A percentile compares a stretch with the other conserved stretches of the same genome.
Evolutionary conservation across 2,888 invertebrate species (phyloP).

Genomic region (Heteromurus nitidus): DNA sequence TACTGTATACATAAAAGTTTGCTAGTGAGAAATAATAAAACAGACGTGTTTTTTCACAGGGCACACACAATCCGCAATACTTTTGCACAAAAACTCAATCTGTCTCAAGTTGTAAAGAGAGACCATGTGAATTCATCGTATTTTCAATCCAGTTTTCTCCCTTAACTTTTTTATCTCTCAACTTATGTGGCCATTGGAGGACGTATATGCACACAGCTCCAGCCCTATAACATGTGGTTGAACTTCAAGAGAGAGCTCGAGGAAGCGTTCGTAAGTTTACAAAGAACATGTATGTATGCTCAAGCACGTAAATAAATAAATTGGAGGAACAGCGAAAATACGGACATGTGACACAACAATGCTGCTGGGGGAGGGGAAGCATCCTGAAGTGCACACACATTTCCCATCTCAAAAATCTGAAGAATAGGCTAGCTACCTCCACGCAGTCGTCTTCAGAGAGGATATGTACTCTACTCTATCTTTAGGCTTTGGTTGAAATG

Average conservation of each 20-base stretch:
- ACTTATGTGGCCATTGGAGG: background rate
- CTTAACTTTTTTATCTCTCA: background rate
- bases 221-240: background rate
- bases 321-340: background rate
- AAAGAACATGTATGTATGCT: background rate
- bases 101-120: constrained; percentile 40
- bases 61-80: constrained; percentile 30
- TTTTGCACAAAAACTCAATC: constrained; percentile 46
- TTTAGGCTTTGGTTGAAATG: too few species aligned
- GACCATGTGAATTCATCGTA: background rate
- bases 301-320: background rate
- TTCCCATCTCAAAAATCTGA: too few species aligned
- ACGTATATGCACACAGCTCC: background rate
- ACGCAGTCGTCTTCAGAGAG: too few species aligned
- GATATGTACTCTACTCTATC: too few species aligned
- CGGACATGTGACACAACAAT: too few species aligned
- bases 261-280: too few species aligned
- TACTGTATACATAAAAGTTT: constrained; percentile 2
- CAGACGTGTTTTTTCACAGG: constrained; percentile 24
- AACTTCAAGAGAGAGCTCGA: too few species aligned
- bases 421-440: too few species aligned
- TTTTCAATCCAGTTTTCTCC: constrained; percentile 44
- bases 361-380: too few species aligned
- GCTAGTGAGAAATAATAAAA: background rate
- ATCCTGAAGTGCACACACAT: too few species aligned